Conservation (phyloP, 2,888 invertebrate genomes). For the Leucania comma region DNA sequence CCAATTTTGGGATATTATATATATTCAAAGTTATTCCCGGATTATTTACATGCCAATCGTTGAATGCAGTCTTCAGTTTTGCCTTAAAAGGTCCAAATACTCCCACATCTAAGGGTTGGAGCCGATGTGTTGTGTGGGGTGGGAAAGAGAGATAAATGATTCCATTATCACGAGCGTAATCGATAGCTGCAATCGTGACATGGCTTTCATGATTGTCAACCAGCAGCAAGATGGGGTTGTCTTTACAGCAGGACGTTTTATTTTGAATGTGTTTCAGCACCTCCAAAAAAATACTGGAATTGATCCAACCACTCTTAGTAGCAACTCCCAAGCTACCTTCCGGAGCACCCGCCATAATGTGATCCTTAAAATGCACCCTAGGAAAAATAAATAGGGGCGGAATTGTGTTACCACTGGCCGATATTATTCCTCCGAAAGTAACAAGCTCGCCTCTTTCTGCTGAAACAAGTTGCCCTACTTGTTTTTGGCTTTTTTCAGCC, state of each 20-base stretch:
- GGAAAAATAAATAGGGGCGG: constrained; percentile 36
- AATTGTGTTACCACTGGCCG: constrained; percentile 40
- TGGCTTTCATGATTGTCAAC: constrained; percentile 26
- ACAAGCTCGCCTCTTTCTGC: constrained; percentile 29
- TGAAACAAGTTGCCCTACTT: constrained; percentile 12
- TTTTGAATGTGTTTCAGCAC: constrained; percentile 29
- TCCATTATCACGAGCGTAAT: constrained; percentile 17
- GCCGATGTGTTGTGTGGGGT: constrained; percentile 33
- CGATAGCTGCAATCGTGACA: neutral
- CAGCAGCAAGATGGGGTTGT: constrained; percentile 18
- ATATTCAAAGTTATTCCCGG: constrained; percentile 19
- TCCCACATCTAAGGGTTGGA: constrained; percentile 24
- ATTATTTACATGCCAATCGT: constrained; percentile 31
- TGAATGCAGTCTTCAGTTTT: constrained; percentile 21
- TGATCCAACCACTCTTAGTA: constrained; percentile 28
- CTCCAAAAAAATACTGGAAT: constrained; percentile 25
- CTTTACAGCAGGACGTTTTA: constrained; percentile 15
- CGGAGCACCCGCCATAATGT: constrained; percentile 20
- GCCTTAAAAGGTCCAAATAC: constrained; percentile 35
- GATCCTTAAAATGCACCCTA: constrained; percentile 35
- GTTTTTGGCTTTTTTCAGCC: no score
- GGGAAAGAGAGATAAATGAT: constrained; percentile 24
- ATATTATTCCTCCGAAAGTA: constrained; percentile 40
- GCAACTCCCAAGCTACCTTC: constrained; percentile 19
- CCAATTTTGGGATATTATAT: constrained; percentile 1